Percentiles rank a stretch among this genome's conserved stretches.
These are phyloP conservation scores for Marronus borbonicus DNA, from an alignment of 2,888 invertebrate genomes.

Conservation along the genomic window DNA sequence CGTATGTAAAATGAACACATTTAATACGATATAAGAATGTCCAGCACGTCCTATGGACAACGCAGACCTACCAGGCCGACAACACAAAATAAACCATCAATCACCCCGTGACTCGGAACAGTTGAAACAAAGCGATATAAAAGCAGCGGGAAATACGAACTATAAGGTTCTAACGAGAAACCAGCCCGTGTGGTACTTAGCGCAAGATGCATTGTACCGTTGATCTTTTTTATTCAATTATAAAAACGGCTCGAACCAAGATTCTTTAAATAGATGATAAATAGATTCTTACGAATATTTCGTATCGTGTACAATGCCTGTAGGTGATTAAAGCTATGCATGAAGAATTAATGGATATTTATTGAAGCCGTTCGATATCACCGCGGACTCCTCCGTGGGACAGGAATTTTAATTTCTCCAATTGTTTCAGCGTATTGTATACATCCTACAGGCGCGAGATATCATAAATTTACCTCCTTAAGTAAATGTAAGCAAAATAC, in stretches of 20 bases:
- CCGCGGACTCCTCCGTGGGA: not conserved
- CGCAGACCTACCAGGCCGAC: conserved; percentile 69
- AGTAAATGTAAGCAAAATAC: not conserved
- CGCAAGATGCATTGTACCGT: conserved; percentile 65
- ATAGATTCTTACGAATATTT: conserved; percentile 60
- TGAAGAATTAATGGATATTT: conserved; percentile 51
- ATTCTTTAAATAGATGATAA: conserved; percentile 69
- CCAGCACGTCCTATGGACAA: conserved; percentile 62
- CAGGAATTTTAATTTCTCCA: conserved; percentile 35
- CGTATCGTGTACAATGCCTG: conserved; percentile 51
- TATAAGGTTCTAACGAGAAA: conserved; percentile 67
- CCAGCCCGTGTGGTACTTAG: conserved; percentile 61
- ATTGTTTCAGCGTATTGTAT: not conserved
- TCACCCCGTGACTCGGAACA: conserved; percentile 67
- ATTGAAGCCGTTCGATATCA: conserved; percentile 25
- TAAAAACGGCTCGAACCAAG: conserved; percentile 65
- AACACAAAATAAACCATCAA: conserved; percentile 71
- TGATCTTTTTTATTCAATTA: conserved; percentile 63
- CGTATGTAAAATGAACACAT: conserved; percentile 49
- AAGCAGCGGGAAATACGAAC: conserved; percentile 70
- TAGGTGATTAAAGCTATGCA: conserved; percentile 6
- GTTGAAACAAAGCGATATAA: conserved; percentile 69
- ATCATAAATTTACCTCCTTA: not conserved
- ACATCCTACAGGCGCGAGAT: not conserved
- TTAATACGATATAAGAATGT: conserved; percentile 58